Evolutionary conservation across 1,140 invertebrate genomes (phyloP), one percentile per base, ranked within the genome.

Genomic region (Aradophagus sp.): DNA sequence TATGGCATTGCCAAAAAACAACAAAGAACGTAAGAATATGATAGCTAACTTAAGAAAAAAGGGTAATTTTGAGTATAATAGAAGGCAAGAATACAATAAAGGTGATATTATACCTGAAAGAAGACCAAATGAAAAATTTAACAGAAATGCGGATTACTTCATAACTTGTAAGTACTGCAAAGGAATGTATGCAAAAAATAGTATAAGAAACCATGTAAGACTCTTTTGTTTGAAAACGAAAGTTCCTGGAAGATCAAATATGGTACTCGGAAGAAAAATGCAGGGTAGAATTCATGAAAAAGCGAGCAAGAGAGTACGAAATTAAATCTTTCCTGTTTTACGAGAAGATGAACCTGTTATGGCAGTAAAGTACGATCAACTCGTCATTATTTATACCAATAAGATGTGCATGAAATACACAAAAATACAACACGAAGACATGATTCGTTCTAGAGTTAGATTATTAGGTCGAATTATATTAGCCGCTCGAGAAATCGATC

Each of bases 361-460:
- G 0, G 27, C 27, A 1, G 50, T 62, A 7, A 42, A 16, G 12
- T 44, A 42, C 5, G 58, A 62, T 10, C 17, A 19, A 14, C n/a
- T 62, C 0, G 17, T 41, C 4, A 59, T 48, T 2, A 41, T 41
- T 3, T 61, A 61, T 27, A 45, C 56, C 0, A 61, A 61, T 17
- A 62, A 52, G 44, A 50, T 61, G 35, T 50, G 44, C 14, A 15
- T 34, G 1, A 41, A 50, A 17, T 61, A 61, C 20, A 20, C 0
- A 7, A 27, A 48, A 26, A 10, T 48, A 6, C 42, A 48, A 11
- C 16, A 42, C 13, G 20, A 32, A 6, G 17, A 31, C 12, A 41
- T 50, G 44, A 34, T 50, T 10, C 26, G 56, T 11, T 1, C 17
- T 1, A 29, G 26, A 15, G n/a, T 55, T 10, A n/a, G 50, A 14